A percentile compares a stretch with the other conserved stretches of the same genome.
Evolutionary conservation across 2,888 invertebrate species (phyloP).

Genomic region (Antheraea assamensis): DNA sequence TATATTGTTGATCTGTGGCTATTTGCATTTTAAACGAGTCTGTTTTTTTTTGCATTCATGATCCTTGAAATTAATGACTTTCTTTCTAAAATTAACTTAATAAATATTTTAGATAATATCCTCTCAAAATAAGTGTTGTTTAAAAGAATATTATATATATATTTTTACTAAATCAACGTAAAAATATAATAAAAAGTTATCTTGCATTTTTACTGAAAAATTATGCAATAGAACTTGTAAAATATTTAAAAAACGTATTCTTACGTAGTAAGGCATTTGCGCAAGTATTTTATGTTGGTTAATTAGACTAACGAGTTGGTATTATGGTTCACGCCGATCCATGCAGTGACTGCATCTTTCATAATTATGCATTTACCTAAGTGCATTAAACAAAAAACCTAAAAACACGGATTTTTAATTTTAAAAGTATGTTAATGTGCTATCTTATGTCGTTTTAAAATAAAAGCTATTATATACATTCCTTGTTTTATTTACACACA

Average conservation of each 20-base stretch:
- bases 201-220: not conserved
- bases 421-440: not conserved
- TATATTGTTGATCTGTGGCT: conserved; percentile 50
- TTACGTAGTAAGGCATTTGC: not conserved
- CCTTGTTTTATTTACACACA: not conserved
- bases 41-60: conserved; percentile 31
- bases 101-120: not conserved
- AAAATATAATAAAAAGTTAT: not conserved
- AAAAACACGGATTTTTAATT: not conserved
- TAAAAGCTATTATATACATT: not conserved
- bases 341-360: not conserved
- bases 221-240: too few species aligned
- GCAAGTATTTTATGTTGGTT: not conserved
- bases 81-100: not conserved
- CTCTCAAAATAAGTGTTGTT: not conserved
- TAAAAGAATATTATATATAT: not conserved
- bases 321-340: not conserved
- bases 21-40: conserved; percentile 38
- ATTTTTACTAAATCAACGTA: not conserved
- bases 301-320: not conserved
- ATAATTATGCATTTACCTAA: conserved; percentile 2
- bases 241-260: not conserved
- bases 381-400: not conserved
- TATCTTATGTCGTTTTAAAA: not conserved
- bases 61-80: conserved; percentile 14